These are phyloP conservation scores for Sarcophaga subvicina DNA, from an alignment of 2,888 invertebrate genomes.

Conservation along the genomic window DNA sequence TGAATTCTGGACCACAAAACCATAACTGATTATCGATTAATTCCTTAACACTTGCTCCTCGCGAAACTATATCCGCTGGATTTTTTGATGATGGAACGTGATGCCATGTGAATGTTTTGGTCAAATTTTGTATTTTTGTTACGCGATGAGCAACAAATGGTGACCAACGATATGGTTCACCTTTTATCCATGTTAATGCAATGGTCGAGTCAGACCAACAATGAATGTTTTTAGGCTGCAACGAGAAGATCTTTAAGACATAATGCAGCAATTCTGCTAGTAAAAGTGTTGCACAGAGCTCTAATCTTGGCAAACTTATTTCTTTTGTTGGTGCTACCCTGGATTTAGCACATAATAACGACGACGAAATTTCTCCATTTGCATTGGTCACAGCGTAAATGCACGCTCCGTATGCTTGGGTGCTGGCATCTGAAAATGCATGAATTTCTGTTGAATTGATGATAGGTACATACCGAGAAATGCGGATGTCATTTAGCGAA, in stretches of 20 bases:
- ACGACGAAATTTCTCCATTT: background rate
- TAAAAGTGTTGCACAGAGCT: slow-evolving; percentile 26
- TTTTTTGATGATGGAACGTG: slow-evolving; percentile 24
- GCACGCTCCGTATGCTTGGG: slow-evolving; percentile 20
- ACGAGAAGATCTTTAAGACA: slow-evolving; percentile 8
- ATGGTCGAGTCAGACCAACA: slow-evolving; percentile 44
- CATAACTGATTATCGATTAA: slow-evolving; percentile 15
- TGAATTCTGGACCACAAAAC: slow-evolving; percentile 17
- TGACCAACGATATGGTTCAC: slow-evolving; percentile 4
- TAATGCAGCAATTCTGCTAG: background rate
- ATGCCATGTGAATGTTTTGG: background rate
- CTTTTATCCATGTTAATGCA: slow-evolving; percentile 28
- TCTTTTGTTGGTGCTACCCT: slow-evolving; percentile 20
- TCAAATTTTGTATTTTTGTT: slow-evolving; percentile 20
- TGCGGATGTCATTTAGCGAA: slow-evolving; percentile 1
- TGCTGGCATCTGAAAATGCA: slow-evolving; percentile 34
- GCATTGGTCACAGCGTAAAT: slow-evolving; percentile 8
- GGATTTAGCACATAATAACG: slow-evolving; percentile 20
- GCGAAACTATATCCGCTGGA: slow-evolving; percentile 29
- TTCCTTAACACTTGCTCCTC: background rate
- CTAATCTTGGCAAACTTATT: slow-evolving; percentile 10
- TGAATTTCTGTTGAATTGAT: slow-evolving; percentile 22
- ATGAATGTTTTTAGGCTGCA: background rate
- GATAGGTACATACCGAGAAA: background rate
- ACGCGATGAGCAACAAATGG: slow-evolving; percentile 33